phyloP scores from a whole-genome alignment of 1,140 invertebrate genomes.

The Carcinoscorpius rotundicauda region DNA sequence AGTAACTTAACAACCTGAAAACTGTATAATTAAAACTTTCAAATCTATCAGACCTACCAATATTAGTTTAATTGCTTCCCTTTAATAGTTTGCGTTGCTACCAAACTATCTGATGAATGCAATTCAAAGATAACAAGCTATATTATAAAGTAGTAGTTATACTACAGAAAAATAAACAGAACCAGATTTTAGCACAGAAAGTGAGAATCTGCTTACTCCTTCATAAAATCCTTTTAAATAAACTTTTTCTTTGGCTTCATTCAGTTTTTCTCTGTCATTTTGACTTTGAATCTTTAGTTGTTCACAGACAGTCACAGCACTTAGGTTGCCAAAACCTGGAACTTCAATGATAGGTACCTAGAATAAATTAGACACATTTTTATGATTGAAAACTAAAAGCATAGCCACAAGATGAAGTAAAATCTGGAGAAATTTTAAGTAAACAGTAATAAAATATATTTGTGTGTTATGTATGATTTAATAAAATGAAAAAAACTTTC shows the following conservation, averaged over 20 bases:
- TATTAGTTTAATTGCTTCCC: too few species aligned
- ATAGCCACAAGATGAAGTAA: background rate
- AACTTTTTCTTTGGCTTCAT: slow-evolving; percentile 85
- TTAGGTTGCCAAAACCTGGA: slow-evolving; percentile 72
- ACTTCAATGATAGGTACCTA: slow-evolving; percentile 85
- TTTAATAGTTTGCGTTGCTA: too few species aligned
- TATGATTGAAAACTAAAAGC: slow-evolving; percentile 6
- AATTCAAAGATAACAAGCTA: too few species aligned
- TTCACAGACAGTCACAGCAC: slow-evolving; percentile 73
- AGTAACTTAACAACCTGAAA: too few species aligned
- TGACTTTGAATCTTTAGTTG: slow-evolving; percentile 91
- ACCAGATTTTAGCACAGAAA: background rate
- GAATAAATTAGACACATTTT: slow-evolving; percentile 14
- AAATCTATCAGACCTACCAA: too few species aligned
- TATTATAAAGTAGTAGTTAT: too few species aligned
- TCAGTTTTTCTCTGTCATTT: slow-evolving; percentile 88
- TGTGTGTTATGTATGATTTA: background rate
- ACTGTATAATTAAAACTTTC: too few species aligned
- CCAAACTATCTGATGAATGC: too few species aligned
- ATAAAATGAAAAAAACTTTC: too few species aligned
- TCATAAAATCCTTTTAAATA: slow-evolving; percentile 98
- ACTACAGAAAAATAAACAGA: background rate
- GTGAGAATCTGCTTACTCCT: slow-evolving; percentile 33
- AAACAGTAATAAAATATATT: slow-evolving; percentile 8
- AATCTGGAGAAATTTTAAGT: background rate